phyloP scores from a whole-genome alignment of 2,113 vertebrate species.

The Brachypteracias leptosomus region DNA sequence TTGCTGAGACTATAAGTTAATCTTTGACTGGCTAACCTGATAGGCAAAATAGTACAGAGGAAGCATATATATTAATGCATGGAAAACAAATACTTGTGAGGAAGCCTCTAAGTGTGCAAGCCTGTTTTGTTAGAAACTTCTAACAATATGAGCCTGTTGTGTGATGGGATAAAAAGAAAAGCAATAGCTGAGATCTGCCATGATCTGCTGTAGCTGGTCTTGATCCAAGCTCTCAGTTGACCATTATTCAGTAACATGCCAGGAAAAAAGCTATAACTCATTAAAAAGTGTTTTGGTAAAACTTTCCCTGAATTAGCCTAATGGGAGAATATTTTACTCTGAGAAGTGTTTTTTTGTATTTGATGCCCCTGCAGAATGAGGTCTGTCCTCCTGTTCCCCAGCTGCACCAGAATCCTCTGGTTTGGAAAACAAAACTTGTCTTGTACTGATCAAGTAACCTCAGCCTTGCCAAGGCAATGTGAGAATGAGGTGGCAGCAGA shows the following conservation, averaged over 20 bases:
- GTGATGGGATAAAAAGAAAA: neutral
- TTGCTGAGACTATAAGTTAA: neutral
- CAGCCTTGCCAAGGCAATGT: neutral
- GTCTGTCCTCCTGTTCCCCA: neutral
- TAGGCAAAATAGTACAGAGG: neutral
- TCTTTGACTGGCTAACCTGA: neutral
- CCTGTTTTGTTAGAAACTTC: neutral
- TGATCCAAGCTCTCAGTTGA: neutral
- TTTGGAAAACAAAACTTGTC: neutral
- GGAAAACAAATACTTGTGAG: neutral
- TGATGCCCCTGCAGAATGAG: neutral
- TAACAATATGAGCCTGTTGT: neutral
- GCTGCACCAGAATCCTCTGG: neutral
- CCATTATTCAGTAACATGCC: neutral
- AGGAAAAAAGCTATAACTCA: neutral
- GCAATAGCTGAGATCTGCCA: neutral
- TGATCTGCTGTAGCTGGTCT: neutral
- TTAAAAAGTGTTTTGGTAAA: neutral
- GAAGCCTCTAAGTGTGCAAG: neutral
- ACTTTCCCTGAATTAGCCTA: neutral
- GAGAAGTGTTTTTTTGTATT: neutral
- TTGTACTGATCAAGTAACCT: neutral
- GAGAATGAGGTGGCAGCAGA: neutral
- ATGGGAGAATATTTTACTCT: neutral
- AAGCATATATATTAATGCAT: neutral